These are phyloP conservation scores for Isotomurus palustris DNA, from an alignment of 2,888 invertebrate species.

Conservation along the genomic window DNA sequence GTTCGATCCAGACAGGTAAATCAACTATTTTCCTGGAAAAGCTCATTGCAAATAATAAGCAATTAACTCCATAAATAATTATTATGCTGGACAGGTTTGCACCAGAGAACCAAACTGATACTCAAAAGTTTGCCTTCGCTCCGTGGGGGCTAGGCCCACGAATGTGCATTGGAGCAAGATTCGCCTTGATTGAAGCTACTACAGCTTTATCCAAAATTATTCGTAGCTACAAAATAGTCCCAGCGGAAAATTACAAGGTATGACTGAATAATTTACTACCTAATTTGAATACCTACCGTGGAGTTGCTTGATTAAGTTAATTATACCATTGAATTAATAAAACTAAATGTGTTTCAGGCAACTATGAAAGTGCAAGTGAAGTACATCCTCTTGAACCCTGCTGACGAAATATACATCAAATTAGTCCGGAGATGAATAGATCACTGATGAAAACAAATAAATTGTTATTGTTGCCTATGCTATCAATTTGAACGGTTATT, in stretches of 20 bases:
- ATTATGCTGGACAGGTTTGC: constrained; percentile 29
- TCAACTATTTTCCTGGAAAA: not conserved
- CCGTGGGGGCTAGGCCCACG: constrained; percentile 42
- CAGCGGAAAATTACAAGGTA: constrained; percentile 37
- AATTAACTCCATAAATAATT: not conserved
- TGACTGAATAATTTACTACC: too few species aligned
- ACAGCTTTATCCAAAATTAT: constrained; percentile 43
- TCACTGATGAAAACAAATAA: too few species aligned
- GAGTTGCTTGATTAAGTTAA: not conserved
- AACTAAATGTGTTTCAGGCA: constrained; percentile 27
- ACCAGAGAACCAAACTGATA: constrained; percentile 43
- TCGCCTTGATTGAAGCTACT: constrained; percentile 44
- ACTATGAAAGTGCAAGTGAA: constrained; percentile 42
- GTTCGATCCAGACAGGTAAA: constrained; percentile 36
- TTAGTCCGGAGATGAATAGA: constrained; percentile 33
- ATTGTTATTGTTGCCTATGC: too few species aligned
- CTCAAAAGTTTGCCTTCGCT: constrained; percentile 43
- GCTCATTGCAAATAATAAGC: not conserved
- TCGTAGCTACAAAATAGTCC: constrained; percentile 31
- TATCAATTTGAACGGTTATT: too few species aligned
- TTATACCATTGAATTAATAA: not conserved
- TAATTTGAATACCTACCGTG: too few species aligned
- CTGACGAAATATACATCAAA: constrained; percentile 42
- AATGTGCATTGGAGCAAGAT: constrained; percentile 45
- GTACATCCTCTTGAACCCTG: constrained; percentile 43